These are phyloP conservation scores for Bagarius yarrelli DNA, from an alignment of 2,113 vertebrate genomes.

Conservation along the genomic window DNA sequence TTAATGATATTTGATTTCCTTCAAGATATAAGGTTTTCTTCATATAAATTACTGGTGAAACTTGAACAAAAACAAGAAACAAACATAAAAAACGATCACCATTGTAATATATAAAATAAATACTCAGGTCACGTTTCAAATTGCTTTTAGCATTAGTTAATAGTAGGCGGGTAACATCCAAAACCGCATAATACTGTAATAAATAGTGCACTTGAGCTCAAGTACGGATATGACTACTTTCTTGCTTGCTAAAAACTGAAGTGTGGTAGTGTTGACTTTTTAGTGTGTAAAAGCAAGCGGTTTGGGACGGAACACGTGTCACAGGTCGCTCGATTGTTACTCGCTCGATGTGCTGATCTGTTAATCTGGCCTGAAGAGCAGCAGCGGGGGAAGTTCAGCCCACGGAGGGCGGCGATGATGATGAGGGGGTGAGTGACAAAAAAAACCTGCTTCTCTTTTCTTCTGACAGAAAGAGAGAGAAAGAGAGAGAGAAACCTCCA, in stretches of 20 bases:
- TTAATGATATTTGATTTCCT: no score
- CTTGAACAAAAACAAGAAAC: no score
- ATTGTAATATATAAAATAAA: neutral
- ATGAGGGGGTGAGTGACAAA: slow-evolving; percentile 60
- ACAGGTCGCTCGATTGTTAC: neutral
- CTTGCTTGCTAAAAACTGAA: neutral
- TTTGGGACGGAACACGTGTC: slow-evolving; percentile 14
- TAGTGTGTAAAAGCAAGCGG: neutral
- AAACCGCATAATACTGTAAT: neutral
- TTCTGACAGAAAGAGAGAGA: slow-evolving; percentile 39
- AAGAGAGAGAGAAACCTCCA: slow-evolving; percentile 52
- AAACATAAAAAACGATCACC: neutral
- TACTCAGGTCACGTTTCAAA: neutral
- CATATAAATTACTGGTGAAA: no score
- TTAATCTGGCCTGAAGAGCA: slow-evolving; percentile 61
- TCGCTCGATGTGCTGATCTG: slow-evolving; percentile 51
- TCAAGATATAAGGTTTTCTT: no score
- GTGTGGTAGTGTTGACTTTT: neutral
- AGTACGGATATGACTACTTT: neutral
- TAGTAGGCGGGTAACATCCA: neutral
- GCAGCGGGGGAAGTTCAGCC: slow-evolving; percentile 57
- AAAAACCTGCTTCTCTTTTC: slow-evolving; percentile 45
- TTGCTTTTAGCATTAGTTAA: no score
- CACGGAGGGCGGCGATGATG: slow-evolving; percentile 48
- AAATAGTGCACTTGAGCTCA: slow-evolving; percentile 3